phyloP scores from a whole-genome alignment of 2,797 vertebrate species.

The Peromyscus eremicus region DNA sequence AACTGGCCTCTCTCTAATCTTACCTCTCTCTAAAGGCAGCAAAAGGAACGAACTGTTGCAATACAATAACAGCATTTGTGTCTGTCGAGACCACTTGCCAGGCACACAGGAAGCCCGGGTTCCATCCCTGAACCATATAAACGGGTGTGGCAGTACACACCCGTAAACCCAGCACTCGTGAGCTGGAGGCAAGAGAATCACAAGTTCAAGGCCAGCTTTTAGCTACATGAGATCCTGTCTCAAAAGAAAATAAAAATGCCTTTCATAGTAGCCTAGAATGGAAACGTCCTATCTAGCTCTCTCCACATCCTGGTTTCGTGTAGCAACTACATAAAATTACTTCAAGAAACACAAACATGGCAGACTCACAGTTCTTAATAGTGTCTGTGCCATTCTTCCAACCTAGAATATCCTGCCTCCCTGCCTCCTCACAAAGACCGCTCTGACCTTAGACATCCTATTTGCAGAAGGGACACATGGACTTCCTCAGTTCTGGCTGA shows the following conservation, averaged over 20 bases:
- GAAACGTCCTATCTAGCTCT: background rate
- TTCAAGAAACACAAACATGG: background rate
- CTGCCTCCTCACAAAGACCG: background rate
- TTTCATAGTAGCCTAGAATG: background rate
- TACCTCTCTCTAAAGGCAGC: constrained; percentile 17
- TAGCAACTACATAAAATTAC: background rate
- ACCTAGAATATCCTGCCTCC: background rate
- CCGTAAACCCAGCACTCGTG: background rate
- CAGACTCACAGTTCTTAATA: background rate
- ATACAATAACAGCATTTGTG: background rate
- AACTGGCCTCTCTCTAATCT: constrained; percentile 16
- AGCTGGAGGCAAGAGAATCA: background rate
- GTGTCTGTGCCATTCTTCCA: background rate
- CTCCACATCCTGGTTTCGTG: background rate
- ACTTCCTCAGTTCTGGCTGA: background rate
- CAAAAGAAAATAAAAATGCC: background rate
- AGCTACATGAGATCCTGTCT: background rate
- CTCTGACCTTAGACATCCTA: background rate
- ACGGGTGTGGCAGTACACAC: background rate
- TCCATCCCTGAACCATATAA: background rate
- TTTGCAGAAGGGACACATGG: background rate
- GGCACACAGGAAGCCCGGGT: background rate
- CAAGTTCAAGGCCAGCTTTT: background rate
- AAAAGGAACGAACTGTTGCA: background rate
- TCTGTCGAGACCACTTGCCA: background rate